Evolutionary conservation across 2,888 invertebrate species (phyloP), one percentile per base, ranked within the genome.

Genomic region (Ornithoptera priamus): DNA sequence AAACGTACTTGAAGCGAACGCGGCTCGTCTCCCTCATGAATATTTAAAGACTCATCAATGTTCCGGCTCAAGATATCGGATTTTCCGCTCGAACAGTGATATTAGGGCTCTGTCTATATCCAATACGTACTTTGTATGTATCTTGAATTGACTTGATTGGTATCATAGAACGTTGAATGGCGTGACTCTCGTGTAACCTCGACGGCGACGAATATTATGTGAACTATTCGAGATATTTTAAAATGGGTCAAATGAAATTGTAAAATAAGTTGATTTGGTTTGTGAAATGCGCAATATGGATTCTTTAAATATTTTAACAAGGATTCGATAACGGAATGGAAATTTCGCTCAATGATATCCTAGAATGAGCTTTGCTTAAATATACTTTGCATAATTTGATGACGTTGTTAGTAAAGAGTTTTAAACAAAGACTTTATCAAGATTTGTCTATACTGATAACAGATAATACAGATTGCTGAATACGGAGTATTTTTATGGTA

Each of bases 21-120:
- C 75, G 76, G 76, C 73, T 75, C 77, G 76, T 75, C 74, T 77
- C 74, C 66, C 84, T 87, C 87, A 89, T 90, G 89, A 88, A 91
- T 90, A 90, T 91, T 87, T 87, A 88, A 88, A 78, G 82, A 80
- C 82, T 84, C 86, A 85, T 89, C 89, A 87, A 87, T 89, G 86
- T 82, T 84, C 80, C 76, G 77, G 83, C 84, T 85, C 85, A 86
- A 90, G 90, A 89, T 89, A 90, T 88, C 88, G 86, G 87, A 87
- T 89, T 89, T 89, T 88, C 86, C 84, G 86, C 85, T 77, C 78
- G 82, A 86, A 81, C 80, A 81, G 81, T 81, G 84, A 82, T 84
- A 85, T 82, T 85, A 83, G 81, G 76, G 73, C 69, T 67, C 75
- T 73, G 70, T 71, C 75, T 75, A 74, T 76, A 74, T 77, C 75